Conservation (phyloP, 2,888 invertebrate species). For the Plagodis dolabraria region DNA sequence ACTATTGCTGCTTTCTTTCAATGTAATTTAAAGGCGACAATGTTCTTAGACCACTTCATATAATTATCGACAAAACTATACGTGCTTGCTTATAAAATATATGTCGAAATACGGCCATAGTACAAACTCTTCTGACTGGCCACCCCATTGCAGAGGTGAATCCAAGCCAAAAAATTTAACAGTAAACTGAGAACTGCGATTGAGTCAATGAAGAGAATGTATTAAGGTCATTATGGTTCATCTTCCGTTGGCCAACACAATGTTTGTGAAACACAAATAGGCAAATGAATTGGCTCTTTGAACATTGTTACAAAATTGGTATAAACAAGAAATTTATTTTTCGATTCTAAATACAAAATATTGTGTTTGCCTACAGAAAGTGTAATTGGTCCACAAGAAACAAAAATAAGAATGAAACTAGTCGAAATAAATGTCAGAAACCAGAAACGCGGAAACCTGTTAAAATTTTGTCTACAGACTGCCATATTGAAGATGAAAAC, state of each 20-base stretch:
- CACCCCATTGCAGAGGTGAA: too few species aligned
- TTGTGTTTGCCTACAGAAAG: slow-evolving; percentile 76
- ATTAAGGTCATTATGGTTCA: slow-evolving; percentile 8
- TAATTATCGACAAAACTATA: too few species aligned
- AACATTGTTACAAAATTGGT: slow-evolving; percentile 46
- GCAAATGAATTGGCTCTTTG: slow-evolving; percentile 60
- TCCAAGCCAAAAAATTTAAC: too few species aligned
- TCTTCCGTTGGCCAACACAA: slow-evolving; percentile 61
- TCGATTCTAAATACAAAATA: slow-evolving; percentile 38
- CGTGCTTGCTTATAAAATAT: too few species aligned
- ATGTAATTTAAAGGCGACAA: slow-evolving; percentile 33
- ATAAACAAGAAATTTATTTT: slow-evolving; percentile 24
- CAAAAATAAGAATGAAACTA: slow-evolving; percentile 27
- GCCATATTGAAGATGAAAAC: slow-evolving; percentile 56
- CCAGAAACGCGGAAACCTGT: slow-evolving; percentile 59
- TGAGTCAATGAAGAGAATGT: too few species aligned
- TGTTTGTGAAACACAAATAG: slow-evolving; percentile 40
- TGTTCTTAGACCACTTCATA: slow-evolving; percentile 65
- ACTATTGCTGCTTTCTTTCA: neutral
- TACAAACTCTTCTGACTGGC: too few species aligned
- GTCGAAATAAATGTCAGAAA: slow-evolving; percentile 62
- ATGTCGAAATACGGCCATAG: too few species aligned
- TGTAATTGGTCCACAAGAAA: slow-evolving; percentile 58
- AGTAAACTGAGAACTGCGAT: too few species aligned
- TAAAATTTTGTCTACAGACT: slow-evolving; percentile 75